A percentile compares a stretch with the other conserved stretches of the same genome.
phyloP scores from a whole-genome alignment of 1,140 invertebrate genomes.

The Helicoverpa armigera region DNA sequence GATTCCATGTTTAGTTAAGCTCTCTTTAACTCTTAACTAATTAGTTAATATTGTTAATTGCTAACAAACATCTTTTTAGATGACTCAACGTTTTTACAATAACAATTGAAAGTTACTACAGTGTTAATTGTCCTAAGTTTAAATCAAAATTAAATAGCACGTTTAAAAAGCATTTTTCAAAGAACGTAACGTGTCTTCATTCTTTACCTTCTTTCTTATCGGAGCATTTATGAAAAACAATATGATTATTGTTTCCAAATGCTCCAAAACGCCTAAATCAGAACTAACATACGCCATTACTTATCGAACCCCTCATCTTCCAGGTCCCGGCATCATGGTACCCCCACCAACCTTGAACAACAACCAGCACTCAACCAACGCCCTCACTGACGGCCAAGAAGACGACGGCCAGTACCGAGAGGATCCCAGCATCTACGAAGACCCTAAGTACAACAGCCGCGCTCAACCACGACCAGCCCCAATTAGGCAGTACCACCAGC shows the following conservation, averaged over 20 bases:
- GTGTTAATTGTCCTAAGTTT: too few relatives aligned
- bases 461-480: conserved; percentile 73
- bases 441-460: conserved; percentile 89
- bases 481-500: conserved; percentile 76
- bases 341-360: conserved; percentile 90
- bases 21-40: neutral
- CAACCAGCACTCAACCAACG: conserved; percentile 66
- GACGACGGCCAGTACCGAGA: conserved; percentile 94
- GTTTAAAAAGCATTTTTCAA: too few relatives aligned
- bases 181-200: too few relatives aligned
- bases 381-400: conserved; percentile 89
- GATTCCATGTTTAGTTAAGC: conserved; percentile 8
- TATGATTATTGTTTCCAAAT: too few relatives aligned
- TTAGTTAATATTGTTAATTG: neutral
- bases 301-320: conserved; percentile 50
- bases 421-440: conserved; percentile 92
- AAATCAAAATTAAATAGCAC: too few relatives aligned
- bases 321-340: conserved; percentile 92
- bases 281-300: neutral
- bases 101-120: too few relatives aligned
- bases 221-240: too few relatives aligned
- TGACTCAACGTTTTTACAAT: too few relatives aligned
- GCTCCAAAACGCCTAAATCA: neutral
- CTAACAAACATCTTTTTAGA: too few relatives aligned
- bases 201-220: too few relatives aligned